phyloP scores from a whole-genome alignment of 2,113 vertebrate genomes.

The Butorides virescens region DNA sequence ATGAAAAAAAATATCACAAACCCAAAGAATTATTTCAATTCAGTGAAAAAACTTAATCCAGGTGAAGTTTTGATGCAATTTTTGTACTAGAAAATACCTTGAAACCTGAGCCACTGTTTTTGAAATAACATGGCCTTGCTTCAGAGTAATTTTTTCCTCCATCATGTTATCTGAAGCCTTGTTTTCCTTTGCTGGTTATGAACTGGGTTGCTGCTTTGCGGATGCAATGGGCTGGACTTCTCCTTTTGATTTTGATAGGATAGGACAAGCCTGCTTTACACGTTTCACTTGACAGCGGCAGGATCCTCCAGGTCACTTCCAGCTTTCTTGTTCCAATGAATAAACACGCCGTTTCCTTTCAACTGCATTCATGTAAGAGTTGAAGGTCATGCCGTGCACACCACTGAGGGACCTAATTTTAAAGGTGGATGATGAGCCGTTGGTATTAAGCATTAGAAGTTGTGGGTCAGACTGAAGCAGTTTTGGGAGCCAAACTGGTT shows the following conservation, averaged over 20 bases:
- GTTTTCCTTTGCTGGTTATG: slow-evolving; percentile 3
- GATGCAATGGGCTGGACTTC: slow-evolving; percentile 28
- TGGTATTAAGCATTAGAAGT: neutral
- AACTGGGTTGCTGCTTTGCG: neutral
- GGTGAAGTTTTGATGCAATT: neutral
- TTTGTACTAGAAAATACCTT: neutral
- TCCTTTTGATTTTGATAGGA: slow-evolving; percentile 29
- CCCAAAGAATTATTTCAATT: neutral
- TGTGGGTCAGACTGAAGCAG: neutral
- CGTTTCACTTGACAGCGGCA: slow-evolving; percentile 30
- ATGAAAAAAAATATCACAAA: neutral
- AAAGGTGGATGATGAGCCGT: neutral
- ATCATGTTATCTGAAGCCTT: neutral
- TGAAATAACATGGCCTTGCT: neutral
- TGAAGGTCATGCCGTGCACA: neutral
- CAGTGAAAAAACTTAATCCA: neutral
- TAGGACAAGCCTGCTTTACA: slow-evolving; percentile 29
- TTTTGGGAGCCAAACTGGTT: neutral
- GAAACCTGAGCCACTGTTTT: neutral
- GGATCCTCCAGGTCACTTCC: slow-evolving; percentile 47
- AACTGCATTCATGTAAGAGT: neutral
- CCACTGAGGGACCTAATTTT: slow-evolving; percentile 10
- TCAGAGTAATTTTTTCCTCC: neutral
- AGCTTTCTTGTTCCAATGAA: slow-evolving; percentile 10
- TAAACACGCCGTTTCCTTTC: slow-evolving; percentile 44